A percentile compares a stretch with the other conserved stretches of the same genome.
phyloP scores from a whole-genome alignment of 2,113 vertebrate genomes.

The Nibea albiflora region DNA sequence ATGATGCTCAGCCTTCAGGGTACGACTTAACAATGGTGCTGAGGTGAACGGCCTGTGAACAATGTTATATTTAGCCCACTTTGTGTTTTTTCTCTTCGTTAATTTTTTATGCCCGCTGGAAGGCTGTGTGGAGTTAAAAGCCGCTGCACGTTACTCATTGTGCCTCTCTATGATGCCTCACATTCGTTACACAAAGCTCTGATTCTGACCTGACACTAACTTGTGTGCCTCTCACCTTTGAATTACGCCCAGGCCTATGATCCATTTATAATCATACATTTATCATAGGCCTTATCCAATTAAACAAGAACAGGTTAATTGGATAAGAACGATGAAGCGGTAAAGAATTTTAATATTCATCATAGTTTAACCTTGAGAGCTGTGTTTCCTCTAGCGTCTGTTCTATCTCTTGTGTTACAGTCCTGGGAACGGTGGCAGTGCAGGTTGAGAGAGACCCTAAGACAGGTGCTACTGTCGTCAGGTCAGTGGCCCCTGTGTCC shows the following conservation, averaged over 20 bases:
- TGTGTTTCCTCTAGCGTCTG: background rate
- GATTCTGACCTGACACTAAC: slow-evolving; percentile 18
- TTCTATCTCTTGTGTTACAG: slow-evolving; percentile 61
- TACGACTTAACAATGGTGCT: slow-evolving; percentile 32
- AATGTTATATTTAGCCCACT: slow-evolving; percentile 62
- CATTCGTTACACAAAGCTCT: slow-evolving; percentile 31
- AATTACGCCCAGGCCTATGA: background rate
- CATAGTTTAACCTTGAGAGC: background rate
- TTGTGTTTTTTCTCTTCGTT: slow-evolving; percentile 48
- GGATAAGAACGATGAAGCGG: background rate
- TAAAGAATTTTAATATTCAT: background rate
- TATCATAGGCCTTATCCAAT: too few species aligned
- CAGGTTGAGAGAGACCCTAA: slow-evolving; percentile 78
- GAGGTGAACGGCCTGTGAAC: slow-evolving; percentile 33
- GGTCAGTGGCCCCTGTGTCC: slow-evolving; percentile 73
- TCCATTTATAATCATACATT: background rate
- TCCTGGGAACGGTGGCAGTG: slow-evolving; percentile 74
- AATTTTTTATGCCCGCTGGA: slow-evolving; percentile 45
- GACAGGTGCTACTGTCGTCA: slow-evolving; percentile 72
- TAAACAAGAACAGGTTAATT: background rate
- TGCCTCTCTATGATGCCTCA: slow-evolving; percentile 14
- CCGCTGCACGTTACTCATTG: slow-evolving; percentile 1
- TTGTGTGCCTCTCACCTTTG: slow-evolving; percentile 10
- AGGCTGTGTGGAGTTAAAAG: slow-evolving; percentile 17
- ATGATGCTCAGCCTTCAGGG: slow-evolving; percentile 25